Percentiles rank a stretch among this genome's conserved stretches.
These are phyloP conservation scores for Bombus breviceps DNA, from an alignment of 1,140 invertebrate genomes.

Conservation along the genomic window DNA sequence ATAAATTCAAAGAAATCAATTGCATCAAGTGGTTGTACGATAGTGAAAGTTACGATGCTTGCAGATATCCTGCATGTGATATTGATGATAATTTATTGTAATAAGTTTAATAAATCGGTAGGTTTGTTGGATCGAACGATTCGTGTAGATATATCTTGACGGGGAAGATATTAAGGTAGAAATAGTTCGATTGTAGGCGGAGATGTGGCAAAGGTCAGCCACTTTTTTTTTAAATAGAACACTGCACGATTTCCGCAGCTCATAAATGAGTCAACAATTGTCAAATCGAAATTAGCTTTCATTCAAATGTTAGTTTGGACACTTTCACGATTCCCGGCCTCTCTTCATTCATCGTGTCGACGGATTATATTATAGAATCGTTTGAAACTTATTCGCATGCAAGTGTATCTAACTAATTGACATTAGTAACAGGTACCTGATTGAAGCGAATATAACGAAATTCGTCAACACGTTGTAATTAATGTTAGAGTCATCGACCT, in stretches of 20 bases:
- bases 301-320: neutral
- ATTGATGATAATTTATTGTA: neutral
- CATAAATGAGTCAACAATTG: neutral
- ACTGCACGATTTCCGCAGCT: neutral
- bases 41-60: no score
- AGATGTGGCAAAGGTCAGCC: neutral
- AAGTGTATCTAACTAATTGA: neutral
- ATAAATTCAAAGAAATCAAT: conserved; percentile 8
- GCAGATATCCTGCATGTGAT: no score
- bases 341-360: neutral
- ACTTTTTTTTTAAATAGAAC: neutral
- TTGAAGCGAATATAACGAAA: neutral
- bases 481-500: neutral
- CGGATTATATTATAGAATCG: neutral
- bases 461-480: neutral
- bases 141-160: neutral
- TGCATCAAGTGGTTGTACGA: neutral
- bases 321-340: neutral
- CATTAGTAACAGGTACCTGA: no score
- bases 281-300: neutral
- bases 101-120: neutral
- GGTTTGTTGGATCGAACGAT: neutral
- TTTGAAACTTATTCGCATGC: neutral
- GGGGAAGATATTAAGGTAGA: neutral
- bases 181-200: conserved; percentile 3